Conservation (phyloP, 2,797 vertebrate genomes). For the Phataginus tetradactyla region DNA sequence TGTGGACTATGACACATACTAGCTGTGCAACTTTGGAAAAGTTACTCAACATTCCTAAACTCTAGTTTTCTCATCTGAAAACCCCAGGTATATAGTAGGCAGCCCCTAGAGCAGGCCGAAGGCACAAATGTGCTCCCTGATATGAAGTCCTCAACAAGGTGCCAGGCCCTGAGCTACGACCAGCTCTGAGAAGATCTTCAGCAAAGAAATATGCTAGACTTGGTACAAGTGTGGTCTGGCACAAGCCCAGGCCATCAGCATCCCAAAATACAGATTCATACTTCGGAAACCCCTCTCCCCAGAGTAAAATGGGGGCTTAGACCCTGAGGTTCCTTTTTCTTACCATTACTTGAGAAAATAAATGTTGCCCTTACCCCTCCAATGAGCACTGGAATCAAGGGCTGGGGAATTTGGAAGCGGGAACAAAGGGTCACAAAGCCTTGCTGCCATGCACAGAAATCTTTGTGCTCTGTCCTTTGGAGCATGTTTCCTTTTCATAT, state of each 20-base stretch:
- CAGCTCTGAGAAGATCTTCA: neutral
- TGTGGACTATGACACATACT: neutral
- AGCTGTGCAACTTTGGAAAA: neutral
- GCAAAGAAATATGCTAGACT: neutral
- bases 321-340: neutral
- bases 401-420: neutral
- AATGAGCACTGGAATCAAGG: neutral
- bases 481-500: neutral
- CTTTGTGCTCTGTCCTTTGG: neutral
- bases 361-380: neutral
- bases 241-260: no score
- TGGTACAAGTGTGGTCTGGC: neutral
- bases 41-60: neutral
- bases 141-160: neutral
- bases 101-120: neutral
- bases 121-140: neutral
- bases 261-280: neutral
- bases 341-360: neutral
- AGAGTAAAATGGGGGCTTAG: neutral
- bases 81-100: neutral
- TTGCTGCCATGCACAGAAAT: neutral
- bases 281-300: neutral
- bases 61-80: neutral
- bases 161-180: neutral
- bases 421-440: neutral